A percentile compares a stretch with the other conserved stretches of the same genome.
phyloP scores from a whole-genome alignment of 1,140 invertebrate genomes.

The Thaumatotibia leucotreta region DNA sequence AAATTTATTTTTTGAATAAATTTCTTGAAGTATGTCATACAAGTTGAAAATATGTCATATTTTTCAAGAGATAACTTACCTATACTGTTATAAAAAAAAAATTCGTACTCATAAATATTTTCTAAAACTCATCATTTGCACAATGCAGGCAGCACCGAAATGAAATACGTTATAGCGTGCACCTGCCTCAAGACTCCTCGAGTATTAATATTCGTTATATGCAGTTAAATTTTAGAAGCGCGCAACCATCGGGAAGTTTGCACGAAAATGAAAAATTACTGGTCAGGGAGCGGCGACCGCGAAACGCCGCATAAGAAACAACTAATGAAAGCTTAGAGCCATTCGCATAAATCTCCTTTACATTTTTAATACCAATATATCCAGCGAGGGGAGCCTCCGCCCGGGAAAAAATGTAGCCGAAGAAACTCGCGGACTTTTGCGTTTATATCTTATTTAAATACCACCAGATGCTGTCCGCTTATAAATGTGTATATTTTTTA shows the following conservation, averaged over 20 bases:
- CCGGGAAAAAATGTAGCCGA: slow-evolving; percentile 54
- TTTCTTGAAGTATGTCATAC: too few species aligned
- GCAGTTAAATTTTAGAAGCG: slow-evolving; percentile 65
- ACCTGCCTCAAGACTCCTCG: slow-evolving; percentile 50
- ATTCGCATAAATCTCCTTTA: slow-evolving; percentile 76
- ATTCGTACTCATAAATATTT: slow-evolving; percentile 22
- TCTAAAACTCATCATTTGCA: slow-evolving; percentile 45
- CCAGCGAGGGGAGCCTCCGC: slow-evolving; percentile 57
- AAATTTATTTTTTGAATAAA: too few species aligned
- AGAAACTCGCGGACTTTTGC: slow-evolving; percentile 60
- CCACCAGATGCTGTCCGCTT: slow-evolving; percentile 67
- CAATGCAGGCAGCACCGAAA: slow-evolving; percentile 43
- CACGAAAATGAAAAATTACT: slow-evolving; percentile 74
- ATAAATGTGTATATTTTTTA: slow-evolving; percentile 73
- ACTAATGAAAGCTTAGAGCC: slow-evolving; percentile 76
- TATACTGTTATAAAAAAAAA: not conserved
- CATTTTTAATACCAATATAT: slow-evolving; percentile 77
- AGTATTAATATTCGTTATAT: slow-evolving; percentile 74
- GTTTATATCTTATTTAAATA: slow-evolving; percentile 75
- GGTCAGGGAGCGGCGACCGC: slow-evolving; percentile 72
- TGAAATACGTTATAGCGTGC: slow-evolving; percentile 63
- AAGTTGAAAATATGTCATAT: too few species aligned
- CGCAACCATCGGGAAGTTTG: slow-evolving; percentile 62
- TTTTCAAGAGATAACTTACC: not conserved
- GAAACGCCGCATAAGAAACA: slow-evolving; percentile 70